Evolutionary conservation across 53 echinoderm and acorn worm species (phyloP), one percentile per base, ranked within the genome.

Genomic region (Apostichopus leukothele): DNA sequence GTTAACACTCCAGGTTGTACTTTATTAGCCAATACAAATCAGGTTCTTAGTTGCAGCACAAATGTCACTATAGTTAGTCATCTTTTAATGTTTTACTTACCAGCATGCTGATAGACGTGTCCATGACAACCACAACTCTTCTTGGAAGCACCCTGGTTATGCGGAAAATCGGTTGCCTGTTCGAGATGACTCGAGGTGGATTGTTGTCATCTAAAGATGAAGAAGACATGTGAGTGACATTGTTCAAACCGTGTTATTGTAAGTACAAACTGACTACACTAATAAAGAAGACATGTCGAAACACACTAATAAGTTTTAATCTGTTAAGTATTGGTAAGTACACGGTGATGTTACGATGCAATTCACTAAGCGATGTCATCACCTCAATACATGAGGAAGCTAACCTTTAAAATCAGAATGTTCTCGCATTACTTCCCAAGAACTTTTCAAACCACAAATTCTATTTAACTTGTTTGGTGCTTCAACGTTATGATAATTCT

Each of bases 401-500:
- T 39, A 39, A 92, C 91, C 89, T 89, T 86, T 75, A 67, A 93
- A 93, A 53, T 93, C 93, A 7, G 73, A 52, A 13, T 89, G 91
- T 7, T 86, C 89, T 74, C 89, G 52, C 81, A 93, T 86, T 51
- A 93, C 87, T 76, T 93, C 93, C 93, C 93, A 93, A 7, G 51
- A 67, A 80, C 93, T 93, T 73, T n/a, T 76, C 52, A 83, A 55
- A 51, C 81, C 89, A 89, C 93, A 93, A 22, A 91, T 75, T 22
- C 91, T 86, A 74, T 93, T 93, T 12, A 86, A 89, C 53, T 91
- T 91, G 51, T 93, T 93, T 0, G 93, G 93, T 7, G 93, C 93
- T 59, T 93, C 91, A 4, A 79, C 74, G 80, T 91, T 91, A 76
- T 93, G 93, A 14, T 89, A 73, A 22, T 75, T 89, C 5, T 76